Conservation (phyloP, 1,140 invertebrate species). For the Drosophila sproati region DNA sequence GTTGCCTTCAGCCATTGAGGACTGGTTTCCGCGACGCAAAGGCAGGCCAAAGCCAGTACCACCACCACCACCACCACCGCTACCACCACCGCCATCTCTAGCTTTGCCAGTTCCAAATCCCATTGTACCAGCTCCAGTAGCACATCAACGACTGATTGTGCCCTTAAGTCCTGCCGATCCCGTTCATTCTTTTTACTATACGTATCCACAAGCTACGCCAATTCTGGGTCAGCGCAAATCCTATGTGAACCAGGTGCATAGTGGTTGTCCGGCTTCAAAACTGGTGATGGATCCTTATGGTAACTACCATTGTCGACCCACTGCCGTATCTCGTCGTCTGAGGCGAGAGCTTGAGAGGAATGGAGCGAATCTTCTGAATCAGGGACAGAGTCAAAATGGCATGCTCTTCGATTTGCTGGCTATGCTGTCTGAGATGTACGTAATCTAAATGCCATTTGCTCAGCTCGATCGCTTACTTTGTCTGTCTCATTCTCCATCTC, state of each 20-base stretch:
- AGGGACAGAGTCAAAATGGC: slow-evolving; percentile 43
- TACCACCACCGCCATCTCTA: slow-evolving; percentile 27
- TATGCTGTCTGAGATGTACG: slow-evolving; percentile 62
- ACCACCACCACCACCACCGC: slow-evolving; percentile 27
- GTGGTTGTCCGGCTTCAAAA: slow-evolving; percentile 60
- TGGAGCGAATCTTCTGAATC: slow-evolving; percentile 42
- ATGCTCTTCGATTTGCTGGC: slow-evolving; percentile 66
- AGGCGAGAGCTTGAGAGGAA: slow-evolving; percentile 44
- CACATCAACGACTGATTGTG: slow-evolving; percentile 50
- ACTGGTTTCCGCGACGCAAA: slow-evolving; percentile 59
- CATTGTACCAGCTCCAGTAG: background rate
- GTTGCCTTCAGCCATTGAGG: slow-evolving; percentile 57
- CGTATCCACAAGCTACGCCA: slow-evolving; percentile 51
- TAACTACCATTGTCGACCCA: slow-evolving; percentile 59
- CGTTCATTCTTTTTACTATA: slow-evolving; percentile 61
- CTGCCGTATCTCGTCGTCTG: slow-evolving; percentile 32
- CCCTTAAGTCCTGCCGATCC: slow-evolving; percentile 63
- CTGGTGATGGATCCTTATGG: slow-evolving; percentile 64
- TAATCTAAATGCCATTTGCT: slow-evolving; percentile 5
- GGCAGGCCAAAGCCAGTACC: slow-evolving; percentile 46
- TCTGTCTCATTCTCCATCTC: background rate
- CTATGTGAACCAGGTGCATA: slow-evolving; percentile 34
- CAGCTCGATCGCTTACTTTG: background rate
- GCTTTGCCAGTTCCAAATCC: slow-evolving; percentile 18
- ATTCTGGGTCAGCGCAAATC: slow-evolving; percentile 48